phyloP scores from a whole-genome alignment of 2,797 vertebrate species.

The Myotis daubentonii region DNA sequence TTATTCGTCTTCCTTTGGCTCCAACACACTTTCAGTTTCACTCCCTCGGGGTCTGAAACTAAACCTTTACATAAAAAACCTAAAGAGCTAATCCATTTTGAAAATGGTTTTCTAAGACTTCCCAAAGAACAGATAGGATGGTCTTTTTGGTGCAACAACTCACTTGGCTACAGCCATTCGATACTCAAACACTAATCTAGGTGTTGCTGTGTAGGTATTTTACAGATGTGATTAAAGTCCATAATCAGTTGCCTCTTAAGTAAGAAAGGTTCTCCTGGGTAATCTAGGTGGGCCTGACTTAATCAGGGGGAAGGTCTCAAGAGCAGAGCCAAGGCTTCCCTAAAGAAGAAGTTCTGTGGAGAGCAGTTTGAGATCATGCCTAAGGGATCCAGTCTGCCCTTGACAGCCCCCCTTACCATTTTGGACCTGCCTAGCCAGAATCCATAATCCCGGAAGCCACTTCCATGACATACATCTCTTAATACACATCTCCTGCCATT shows the following conservation, averaged over 20 bases:
- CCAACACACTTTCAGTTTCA: background rate
- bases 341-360: background rate
- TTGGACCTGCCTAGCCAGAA: background rate
- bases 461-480: background rate
- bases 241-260: background rate
- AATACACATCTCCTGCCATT: background rate
- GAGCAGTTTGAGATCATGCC: background rate
- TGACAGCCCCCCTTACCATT: background rate
- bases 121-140: background rate
- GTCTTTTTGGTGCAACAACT: background rate
- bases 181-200: background rate
- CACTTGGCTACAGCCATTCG: background rate
- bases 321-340: background rate
- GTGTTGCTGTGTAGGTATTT: background rate
- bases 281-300: background rate
- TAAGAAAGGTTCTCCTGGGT: background rate
- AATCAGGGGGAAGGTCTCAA: background rate
- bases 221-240: background rate
- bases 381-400: background rate
- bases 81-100: background rate
- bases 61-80: slow-evolving; percentile 25
- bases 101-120: background rate
- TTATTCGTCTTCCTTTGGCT: background rate
- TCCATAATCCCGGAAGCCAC: background rate
- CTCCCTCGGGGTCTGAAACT: background rate